Base-by-base conservation (phyloP, 2,113 vertebrate genomes). In the Panurus biarmicus region DNA sequence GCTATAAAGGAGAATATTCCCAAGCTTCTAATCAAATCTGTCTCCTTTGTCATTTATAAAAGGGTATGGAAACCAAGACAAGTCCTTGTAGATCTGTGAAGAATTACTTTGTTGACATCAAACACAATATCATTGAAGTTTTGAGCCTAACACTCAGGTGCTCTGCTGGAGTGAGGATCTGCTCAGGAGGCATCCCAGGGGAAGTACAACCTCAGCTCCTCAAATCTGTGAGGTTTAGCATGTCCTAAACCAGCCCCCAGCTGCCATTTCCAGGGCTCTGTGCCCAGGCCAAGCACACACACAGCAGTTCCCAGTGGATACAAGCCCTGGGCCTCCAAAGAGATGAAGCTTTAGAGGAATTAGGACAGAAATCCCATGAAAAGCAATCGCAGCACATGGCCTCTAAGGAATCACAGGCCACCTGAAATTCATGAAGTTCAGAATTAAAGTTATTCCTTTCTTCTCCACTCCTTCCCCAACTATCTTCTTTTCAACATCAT, bases 161-260 rank as follows among this genome's bases (percentile, higher is more conserved):
- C 35, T 26, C 10, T 40, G 54, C 62, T 26, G 25, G 24, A 50
- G 66, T 1, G 16, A 71, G 28, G 4, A 33, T 4, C n/a, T 31
- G 48, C 18, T 51, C 25, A 40, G 7, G 40, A 38, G 61, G 26
- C 36, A 58, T 10, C 44, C 38, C 48, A 28, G 51, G 53, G 62
- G 48, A 22, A 67, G 66, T 1, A 36, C 60, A 33, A 23, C 25
- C 62, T 53, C 78, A 33, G 6, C 69, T 58, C 79, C 25, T 20
- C 38, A 31, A 2, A 38, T 2, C 2, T 4, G 0, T 1, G 17
- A 65, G 13, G 1, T n/a, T n/a, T 54, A 65, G 71, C 42, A 40
- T 0, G 0, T 7, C 26, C 54, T 4, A 8, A 36, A 53, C 1
- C 21, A 22, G 53, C 3, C 35, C 57, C 11, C 1, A 4, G 0